Base-by-base conservation (phyloP, 1,140 invertebrate genomes). In the Zaprionus vittiger region DNA sequence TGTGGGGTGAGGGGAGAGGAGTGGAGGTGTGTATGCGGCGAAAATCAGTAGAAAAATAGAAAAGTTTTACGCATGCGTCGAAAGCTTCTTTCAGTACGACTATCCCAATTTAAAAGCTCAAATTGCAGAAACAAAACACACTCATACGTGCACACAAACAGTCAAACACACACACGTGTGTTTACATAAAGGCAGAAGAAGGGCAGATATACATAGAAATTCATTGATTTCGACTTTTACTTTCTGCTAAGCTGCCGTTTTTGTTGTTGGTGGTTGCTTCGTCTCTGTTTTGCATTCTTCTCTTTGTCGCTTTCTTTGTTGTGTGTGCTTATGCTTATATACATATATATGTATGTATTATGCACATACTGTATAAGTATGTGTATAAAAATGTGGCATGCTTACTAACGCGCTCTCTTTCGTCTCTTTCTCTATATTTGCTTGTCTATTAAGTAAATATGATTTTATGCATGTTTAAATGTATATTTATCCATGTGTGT, bases 161-260 rank as follows among this genome's bases (percentile, higher is more conserved):
- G 5, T 5, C 5, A 55, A 5, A 22, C 17, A 20, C 44, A 47
- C 17, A 47, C 44, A 20, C 14, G n/a, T 26, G 15, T 28, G 12
- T 55, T 55, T 55, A 55, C 15, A n/a, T 56, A 56, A 31, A 56
- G 15, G 6, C 26, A 26, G 15, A 26, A 31, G 22, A 26, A 37
- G 26, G 24, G 20, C 37, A 20, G 28, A 54, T 11, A 34, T 54
- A 52, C 34, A 34, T 28, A 67, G 12, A 65, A 73, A 70, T 82
- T 85, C 79, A 86, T 86, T 86, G 83, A 85, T 82, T 86, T 86
- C 17, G 49, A 85, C 83, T 85, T 85, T 85, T 85, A 86, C 83
- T 85, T 85, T 85, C 80, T 74, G 72, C 57, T 68, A 68, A 61
- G 64, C 56, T 60, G 37, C 28, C 28, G 34, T 69, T 54, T 49